These are phyloP conservation scores for Sparus aurata DNA, from an alignment of 2,797 vertebrate genomes.

Conservation along the genomic window DNA sequence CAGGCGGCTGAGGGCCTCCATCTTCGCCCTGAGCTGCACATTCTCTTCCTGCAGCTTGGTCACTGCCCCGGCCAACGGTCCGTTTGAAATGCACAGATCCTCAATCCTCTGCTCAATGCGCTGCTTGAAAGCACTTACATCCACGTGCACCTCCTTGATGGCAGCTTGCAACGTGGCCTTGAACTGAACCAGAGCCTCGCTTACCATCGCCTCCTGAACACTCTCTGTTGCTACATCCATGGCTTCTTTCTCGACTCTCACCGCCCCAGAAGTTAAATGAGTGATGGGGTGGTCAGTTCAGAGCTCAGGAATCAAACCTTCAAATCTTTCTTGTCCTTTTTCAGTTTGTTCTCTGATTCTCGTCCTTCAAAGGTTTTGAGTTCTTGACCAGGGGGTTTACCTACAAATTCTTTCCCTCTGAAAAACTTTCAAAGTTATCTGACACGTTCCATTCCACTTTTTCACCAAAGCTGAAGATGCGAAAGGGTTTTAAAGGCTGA, in stretches of 20 bases:
- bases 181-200: constrained; percentile 85
- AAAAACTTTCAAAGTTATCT: constrained; percentile 1
- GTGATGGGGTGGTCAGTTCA: neutral
- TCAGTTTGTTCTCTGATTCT: constrained; percentile 1
- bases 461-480: neutral
- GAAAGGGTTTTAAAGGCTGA: constrained; percentile 7
- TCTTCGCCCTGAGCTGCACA: constrained; percentile 86
- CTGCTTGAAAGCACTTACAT: constrained; percentile 90
- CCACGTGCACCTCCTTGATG: constrained; percentile 89
- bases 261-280: constrained; percentile 1
- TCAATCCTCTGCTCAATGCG: constrained; percentile 89
- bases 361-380: neutral
- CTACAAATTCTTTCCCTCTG: neutral
- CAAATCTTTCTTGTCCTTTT: neutral
- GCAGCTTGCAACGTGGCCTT: constrained; percentile 87
- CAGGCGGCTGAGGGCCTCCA: constrained; percentile 88
- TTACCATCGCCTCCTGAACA: constrained; percentile 75
- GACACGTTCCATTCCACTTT: constrained; percentile 2
- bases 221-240: constrained; percentile 70
- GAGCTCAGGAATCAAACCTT: constrained; percentile 15
- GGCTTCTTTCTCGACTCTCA: constrained; percentile 4
- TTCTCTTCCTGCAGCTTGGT: constrained; percentile 91
- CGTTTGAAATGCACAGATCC: constrained; percentile 85
- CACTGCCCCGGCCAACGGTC: constrained; percentile 87
- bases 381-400: neutral